Evolutionary conservation across 2,797 vertebrate genomes (phyloP), one percentile per base, ranked within the genome.

Genomic region (Pitangus sulphuratus): DNA sequence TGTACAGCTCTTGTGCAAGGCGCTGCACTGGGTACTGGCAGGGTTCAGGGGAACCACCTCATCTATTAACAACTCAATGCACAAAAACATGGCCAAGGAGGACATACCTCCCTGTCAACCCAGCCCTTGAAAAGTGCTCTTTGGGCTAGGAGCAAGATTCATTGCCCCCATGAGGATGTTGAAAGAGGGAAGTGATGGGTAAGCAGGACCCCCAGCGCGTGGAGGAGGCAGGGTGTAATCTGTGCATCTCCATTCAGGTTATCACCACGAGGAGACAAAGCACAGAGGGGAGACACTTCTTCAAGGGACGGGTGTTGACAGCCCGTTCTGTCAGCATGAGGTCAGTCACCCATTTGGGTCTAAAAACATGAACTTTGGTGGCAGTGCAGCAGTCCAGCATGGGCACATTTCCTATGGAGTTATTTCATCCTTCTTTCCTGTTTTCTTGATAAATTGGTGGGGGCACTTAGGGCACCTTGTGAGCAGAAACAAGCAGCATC

Each of bases 131-230:
- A 87, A 77, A 68, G 68, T 53, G 91, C 82, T 93, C 72, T 95
- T 84, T 70, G 91, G 82, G 62, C 61, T 68, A 11, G 50, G 81
- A 85, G 53, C 30, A 91, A 92, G 97, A 97, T 97, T 97, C 97
- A 96, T 96, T 79, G 95, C 87, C 75, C 95, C 95, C 39, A 30
- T 48, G 84, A 91, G 95, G 94, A 97, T 95, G 97, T 96, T 97
- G 98, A 98, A 98, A 98, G 96, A 97, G 84, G 91, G 87, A 87
- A 93, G 96, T 64, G 88, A 95, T 91, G 19, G 62, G 96, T 94
- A 90, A 96, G 97, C 97, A 96, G 96, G 96, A 97, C 91, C 93
- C 91, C 79, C 75, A 51, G 44, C 1, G 2, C 1, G 10, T 85
- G 93, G 80, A 77, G 76, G 87, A 95, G 91, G 81, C 75, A 82